Evolutionary conservation across 2,797 vertebrate species (phyloP).

Genomic region (Hippocampus kuda): DNA sequence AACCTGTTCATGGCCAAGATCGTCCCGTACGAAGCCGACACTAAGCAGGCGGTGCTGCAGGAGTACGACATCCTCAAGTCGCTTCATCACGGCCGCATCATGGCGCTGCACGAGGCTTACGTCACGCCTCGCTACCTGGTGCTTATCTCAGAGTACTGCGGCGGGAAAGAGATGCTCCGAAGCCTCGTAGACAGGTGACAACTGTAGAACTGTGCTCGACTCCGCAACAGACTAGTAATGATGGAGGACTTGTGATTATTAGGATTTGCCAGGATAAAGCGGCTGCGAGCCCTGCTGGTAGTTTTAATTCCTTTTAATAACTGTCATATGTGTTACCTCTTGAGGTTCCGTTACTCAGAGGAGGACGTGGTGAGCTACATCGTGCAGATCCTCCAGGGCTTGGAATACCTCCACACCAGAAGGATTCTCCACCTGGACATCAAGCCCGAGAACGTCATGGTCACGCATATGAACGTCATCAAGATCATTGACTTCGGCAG

Average conservation of each 20-base stretch:
- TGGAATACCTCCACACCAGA: constrained; percentile 85
- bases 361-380: constrained; percentile 89
- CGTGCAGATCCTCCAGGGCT: constrained; percentile 85
- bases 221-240: neutral
- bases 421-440: constrained; percentile 92
- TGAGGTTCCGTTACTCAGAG: constrained; percentile 93
- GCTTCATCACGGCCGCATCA: constrained; percentile 86
- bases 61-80: constrained; percentile 95
- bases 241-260: too few relatives aligned
- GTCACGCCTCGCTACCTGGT: constrained; percentile 96
- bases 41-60: constrained; percentile 81
- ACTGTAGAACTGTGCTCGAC: neutral
- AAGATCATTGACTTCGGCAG: constrained; percentile 98
- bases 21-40: constrained; percentile 83
- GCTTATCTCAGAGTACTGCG: constrained; percentile 89
- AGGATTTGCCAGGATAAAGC: too few relatives aligned
- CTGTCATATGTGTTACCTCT: constrained; percentile 5
- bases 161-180: constrained; percentile 89
- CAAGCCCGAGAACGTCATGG: constrained; percentile 87
- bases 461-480: constrained; percentile 82
- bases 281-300: neutral
- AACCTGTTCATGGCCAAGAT: constrained; percentile 95
- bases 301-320: neutral
- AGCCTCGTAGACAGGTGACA: constrained; percentile 87
- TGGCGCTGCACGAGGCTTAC: constrained; percentile 92